Base-by-base conservation (phyloP, 2,797 vertebrate species). In the Sebastes iracundus region DNA sequence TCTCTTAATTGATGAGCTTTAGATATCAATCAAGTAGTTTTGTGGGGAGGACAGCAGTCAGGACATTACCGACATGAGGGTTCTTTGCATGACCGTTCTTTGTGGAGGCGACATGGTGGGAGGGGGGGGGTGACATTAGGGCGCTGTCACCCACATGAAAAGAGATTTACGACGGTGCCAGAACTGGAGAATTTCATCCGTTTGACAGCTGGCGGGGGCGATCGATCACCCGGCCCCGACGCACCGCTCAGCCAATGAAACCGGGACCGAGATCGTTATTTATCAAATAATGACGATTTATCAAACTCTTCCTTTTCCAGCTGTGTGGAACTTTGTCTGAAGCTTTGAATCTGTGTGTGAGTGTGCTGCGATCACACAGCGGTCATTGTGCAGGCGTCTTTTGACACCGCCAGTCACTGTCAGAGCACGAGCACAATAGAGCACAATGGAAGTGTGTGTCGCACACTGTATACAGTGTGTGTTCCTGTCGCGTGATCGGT, bases 121-220 rank as follows among this genome's bases (percentile, higher is more conserved):
- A 13, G 35, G 35, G 35, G 63, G 63, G 9, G 23, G 79, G 73
- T 80, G 70, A 78, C 87, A 85, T 88, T 79, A 89, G 83, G 63
- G 64, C 28, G 25, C 80, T 75, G 81, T 91, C 90, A 82, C 69
- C 67, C 65, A 67, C 66, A 61, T 75, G 76, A 80, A 72, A 83
- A 28, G 76, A 94, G 93, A 94, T 93, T 93, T 87, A 94, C 23
- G 78, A 82, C 52, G 7, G 67, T 80, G 88, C 86, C 88, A 85
- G 72, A 85, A 61, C 60, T 68, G 73, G 82, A 88, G 88, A 87
- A 87, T 90, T 90, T 92, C 77, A 87, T 88, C 80, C 63, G 55
- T 87, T 86, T 92, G 91, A 94, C 90, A 89, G 82, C 79, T 83
- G 82, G 68, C 83, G 81, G 86, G 77, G 76, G 65, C 77, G 75